Evolutionary conservation across 2,113 vertebrate species (phyloP).

Genomic region (Aegithalos caudatus): DNA sequence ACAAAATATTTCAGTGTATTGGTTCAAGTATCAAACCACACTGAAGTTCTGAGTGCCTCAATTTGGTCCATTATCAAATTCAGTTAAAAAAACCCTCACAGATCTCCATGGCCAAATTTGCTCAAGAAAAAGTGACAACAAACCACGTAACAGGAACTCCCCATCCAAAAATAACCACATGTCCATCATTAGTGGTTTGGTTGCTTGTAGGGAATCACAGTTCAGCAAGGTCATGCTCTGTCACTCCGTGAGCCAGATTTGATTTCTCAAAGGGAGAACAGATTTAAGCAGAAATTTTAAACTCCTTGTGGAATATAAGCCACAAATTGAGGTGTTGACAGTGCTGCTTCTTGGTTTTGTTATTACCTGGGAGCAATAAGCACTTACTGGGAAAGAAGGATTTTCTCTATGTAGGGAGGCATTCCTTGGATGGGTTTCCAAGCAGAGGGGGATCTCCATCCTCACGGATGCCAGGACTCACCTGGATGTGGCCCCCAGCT

Average conservation of each 20-base stretch:
- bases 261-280: neutral
- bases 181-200: neutral
- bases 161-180: neutral
- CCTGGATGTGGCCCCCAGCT: neutral
- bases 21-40: neutral
- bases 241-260: accelerated
- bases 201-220: neutral
- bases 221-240: neutral
- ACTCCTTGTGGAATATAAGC: neutral
- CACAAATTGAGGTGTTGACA: neutral
- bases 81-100: neutral
- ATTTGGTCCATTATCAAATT: neutral
- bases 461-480: neutral
- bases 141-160: neutral
- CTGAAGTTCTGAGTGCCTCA: neutral
- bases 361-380: neutral
- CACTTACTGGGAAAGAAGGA: neutral
- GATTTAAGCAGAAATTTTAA: neutral
- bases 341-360: neutral
- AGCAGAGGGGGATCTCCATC: neutral
- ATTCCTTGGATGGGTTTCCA: neutral
- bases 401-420: neutral
- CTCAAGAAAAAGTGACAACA: neutral
- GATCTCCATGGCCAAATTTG: neutral
- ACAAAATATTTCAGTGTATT: neutral